Percentiles rank a stretch among this genome's conserved stretches.
These are phyloP conservation scores for Macrocentrus cingulum DNA, from an alignment of 1,140 invertebrate genomes.

Conservation along the genomic window DNA sequence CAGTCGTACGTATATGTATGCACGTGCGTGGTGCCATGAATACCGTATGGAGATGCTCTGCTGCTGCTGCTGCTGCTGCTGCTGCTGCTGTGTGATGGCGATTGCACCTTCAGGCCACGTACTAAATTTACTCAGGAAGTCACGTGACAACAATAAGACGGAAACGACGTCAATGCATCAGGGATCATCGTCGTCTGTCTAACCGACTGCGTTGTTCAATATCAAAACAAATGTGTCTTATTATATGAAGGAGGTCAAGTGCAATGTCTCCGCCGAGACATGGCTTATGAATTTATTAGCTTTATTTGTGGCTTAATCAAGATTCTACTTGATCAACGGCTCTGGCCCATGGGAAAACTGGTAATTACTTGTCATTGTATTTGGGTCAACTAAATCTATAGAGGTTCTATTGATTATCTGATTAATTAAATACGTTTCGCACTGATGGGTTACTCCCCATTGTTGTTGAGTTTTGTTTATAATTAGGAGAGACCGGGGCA, in stretches of 20 bases:
- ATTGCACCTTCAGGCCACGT: slow-evolving; percentile 9
- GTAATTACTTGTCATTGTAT: too few species aligned
- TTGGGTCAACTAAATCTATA: too few species aligned
- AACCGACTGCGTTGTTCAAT: background rate
- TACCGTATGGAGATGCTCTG: slow-evolving; percentile 16
- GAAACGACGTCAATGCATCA: slow-evolving; percentile 15
- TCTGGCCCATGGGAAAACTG: background rate
- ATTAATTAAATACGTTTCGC: too few species aligned
- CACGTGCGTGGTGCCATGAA: slow-evolving; percentile 7
- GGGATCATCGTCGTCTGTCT: background rate
- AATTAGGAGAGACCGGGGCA: too few species aligned
- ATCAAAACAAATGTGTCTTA: background rate
- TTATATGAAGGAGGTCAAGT: background rate
- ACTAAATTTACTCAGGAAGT: slow-evolving; percentile 20
- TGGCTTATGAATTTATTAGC: too few species aligned
- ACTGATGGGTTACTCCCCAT: too few species aligned
- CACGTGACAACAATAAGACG: slow-evolving; percentile 20
- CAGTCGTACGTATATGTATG: slow-evolving; percentile 20
- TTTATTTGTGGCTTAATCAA: too few species aligned
- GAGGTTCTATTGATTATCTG: too few species aligned
- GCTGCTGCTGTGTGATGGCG: background rate
- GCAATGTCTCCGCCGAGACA: background rate
- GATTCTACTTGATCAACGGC: too few species aligned
- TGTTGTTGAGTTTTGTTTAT: too few species aligned
- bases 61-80: too few species aligned